Evolutionary conservation across 2,797 vertebrate genomes (phyloP).

Genomic region (Orientallactaga sibirica): DNA sequence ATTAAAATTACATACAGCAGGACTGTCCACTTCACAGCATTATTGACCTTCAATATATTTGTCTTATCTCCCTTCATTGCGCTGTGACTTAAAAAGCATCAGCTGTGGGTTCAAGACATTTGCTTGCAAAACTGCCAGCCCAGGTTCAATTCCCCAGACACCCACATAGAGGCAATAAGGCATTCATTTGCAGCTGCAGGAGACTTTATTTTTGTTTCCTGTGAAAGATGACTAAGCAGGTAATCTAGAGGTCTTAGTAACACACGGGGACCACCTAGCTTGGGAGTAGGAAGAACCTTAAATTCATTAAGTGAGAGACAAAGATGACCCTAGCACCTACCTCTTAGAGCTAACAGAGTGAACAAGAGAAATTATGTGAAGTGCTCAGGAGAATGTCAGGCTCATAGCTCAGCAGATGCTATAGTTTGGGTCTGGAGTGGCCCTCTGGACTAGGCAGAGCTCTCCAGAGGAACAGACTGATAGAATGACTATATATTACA

Average conservation of each 20-base stretch:
- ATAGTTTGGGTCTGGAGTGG: neutral
- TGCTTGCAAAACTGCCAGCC: neutral
- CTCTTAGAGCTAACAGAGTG: neutral
- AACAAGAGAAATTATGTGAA: neutral
- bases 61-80: neutral
- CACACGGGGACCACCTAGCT: neutral
- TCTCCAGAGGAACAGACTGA: too few species aligned
- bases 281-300: neutral
- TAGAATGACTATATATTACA: too few species aligned
- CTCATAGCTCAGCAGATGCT: neutral
- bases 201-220: neutral
- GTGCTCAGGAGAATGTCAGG: neutral
- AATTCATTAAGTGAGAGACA: constrained; percentile 15
- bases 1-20: neutral
- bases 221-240: neutral
- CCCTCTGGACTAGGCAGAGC: too few species aligned
- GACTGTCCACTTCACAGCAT: neutral
- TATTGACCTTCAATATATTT: neutral
- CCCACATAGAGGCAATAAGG: too few species aligned
- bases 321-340: neutral
- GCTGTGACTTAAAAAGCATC: neutral
- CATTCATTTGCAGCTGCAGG: neutral
- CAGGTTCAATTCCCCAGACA: too few species aligned
- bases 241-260: neutral
- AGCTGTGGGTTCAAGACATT: too few species aligned